Conservation (phyloP, 2,888 invertebrate species). For the Theretra japonica region DNA sequence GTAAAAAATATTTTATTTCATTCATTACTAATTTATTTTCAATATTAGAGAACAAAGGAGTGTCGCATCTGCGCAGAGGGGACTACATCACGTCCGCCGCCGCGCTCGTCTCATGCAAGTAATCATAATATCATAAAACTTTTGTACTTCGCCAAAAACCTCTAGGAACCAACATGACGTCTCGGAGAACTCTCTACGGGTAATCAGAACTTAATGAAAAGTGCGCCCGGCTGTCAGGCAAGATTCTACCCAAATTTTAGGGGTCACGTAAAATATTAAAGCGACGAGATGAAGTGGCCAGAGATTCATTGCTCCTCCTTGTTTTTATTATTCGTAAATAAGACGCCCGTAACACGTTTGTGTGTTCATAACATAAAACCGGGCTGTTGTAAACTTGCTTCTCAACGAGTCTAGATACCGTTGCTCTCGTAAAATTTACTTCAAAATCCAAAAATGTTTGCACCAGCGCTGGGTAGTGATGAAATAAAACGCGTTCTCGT, state of each 20-base stretch:
- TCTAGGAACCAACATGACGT: constrained; percentile 70
- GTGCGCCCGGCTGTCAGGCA: constrained; percentile 72
- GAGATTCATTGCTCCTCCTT: constrained; percentile 82
- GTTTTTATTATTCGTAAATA: constrained; percentile 84
- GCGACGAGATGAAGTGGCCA: constrained; percentile 82
- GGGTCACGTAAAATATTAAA: constrained; percentile 85
- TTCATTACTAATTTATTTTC: constrained; percentile 22
- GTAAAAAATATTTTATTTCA: too few species aligned
- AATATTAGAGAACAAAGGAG: constrained; percentile 42
- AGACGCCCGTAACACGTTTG: constrained; percentile 72
- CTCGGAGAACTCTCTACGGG: constrained; percentile 70
- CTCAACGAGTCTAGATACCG: constrained; percentile 55
- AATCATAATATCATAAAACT: constrained; percentile 83
- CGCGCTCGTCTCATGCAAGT: constrained; percentile 72
- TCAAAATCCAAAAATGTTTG: constrained; percentile 34
- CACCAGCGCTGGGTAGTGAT: not conserved
- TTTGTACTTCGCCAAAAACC: constrained; percentile 80
- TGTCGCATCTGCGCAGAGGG: constrained; percentile 44
- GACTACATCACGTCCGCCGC: constrained; percentile 60
- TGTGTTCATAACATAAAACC: constrained; percentile 80
- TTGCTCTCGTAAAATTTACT: constrained; percentile 72
- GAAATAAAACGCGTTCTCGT: not conserved
- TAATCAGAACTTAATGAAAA: constrained; percentile 84
- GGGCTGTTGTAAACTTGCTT: constrained; percentile 72
- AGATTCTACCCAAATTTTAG: constrained; percentile 76